phyloP scores from a whole-genome alignment of 2,888 invertebrate genomes.

The Temnothorax unifasciatus region DNA sequence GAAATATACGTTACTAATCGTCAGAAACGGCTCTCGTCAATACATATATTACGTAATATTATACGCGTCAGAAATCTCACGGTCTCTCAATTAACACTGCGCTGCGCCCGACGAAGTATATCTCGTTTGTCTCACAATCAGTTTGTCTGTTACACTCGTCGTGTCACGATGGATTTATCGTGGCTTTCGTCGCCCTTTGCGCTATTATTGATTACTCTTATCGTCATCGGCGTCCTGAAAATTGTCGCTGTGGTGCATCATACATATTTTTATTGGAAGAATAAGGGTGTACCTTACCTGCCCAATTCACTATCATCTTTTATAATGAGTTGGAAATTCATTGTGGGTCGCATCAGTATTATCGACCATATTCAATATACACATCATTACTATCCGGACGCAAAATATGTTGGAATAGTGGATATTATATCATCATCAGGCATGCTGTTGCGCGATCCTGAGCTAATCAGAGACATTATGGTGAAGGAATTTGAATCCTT shows the following conservation, averaged over 20 bases:
- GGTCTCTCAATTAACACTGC: no score
- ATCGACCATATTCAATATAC: background rate
- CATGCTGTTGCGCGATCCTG: background rate
- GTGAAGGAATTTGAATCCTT: background rate
- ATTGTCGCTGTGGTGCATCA: slow-evolving; percentile 10
- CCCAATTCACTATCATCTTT: background rate
- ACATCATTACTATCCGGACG: background rate
- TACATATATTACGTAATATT: no score
- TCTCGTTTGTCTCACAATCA: background rate
- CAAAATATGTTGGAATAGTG: background rate
- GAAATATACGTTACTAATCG: no score
- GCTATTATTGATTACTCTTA: slow-evolving; percentile 34
- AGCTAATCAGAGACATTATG: background rate
- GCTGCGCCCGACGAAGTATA: background rate
- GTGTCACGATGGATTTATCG: background rate
- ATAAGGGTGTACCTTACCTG: slow-evolving; percentile 64
- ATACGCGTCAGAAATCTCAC: no score
- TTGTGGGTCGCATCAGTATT: background rate
- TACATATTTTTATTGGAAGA: slow-evolving; percentile 73
- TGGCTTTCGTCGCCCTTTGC: background rate
- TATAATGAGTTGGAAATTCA: background rate
- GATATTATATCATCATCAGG: no score
- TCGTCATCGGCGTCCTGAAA: slow-evolving; percentile 44
- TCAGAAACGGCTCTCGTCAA: no score
- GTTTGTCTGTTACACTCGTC: background rate